Conservation (phyloP, 2,888 invertebrate genomes). For the Loripinus fragilis region DNA sequence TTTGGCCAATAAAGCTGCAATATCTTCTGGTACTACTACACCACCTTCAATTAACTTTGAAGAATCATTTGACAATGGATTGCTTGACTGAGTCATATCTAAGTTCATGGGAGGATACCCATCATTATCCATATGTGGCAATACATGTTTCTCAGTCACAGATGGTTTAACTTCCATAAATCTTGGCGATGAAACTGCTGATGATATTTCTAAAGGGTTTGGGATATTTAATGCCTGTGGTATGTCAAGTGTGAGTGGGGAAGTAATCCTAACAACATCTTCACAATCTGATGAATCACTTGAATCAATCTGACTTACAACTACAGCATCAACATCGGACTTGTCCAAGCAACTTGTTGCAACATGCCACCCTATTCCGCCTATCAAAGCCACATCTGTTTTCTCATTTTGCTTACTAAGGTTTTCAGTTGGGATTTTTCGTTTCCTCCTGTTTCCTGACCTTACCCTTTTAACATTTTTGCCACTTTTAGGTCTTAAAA, state of each 20-base stretch:
- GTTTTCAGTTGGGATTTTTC: conserved; percentile 58
- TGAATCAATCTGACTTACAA: conserved; percentile 60
- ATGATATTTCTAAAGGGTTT: conserved; percentile 45
- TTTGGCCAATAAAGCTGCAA: conserved; percentile 45
- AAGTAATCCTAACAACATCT: conserved; percentile 12
- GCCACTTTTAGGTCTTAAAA: conserved; percentile 71
- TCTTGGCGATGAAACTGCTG: conserved; percentile 62
- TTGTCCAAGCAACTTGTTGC: conserved; percentile 73
- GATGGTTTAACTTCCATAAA: conserved; percentile 67
- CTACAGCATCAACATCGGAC: conserved; percentile 69
- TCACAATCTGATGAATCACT: conserved; percentile 62
- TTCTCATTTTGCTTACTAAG: conserved; percentile 65
- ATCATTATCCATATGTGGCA: conserved; percentile 67
- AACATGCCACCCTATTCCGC: conserved; percentile 80
- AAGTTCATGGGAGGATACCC: conserved; percentile 75
- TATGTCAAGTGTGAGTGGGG: conserved; percentile 33
- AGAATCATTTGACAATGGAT: background rate
- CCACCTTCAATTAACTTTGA: background rate
- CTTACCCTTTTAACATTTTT: conserved; percentile 63
- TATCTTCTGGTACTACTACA: conserved; percentile 47
- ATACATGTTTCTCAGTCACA: conserved; percentile 28
- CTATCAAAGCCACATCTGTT: conserved; percentile 74
- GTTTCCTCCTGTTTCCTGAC: conserved; percentile 68
- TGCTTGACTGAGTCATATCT: conserved; percentile 69
- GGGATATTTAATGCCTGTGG: conserved; percentile 35